Conservation (phyloP, 1,140 invertebrate species). For the Musca vetustissima region DNA sequence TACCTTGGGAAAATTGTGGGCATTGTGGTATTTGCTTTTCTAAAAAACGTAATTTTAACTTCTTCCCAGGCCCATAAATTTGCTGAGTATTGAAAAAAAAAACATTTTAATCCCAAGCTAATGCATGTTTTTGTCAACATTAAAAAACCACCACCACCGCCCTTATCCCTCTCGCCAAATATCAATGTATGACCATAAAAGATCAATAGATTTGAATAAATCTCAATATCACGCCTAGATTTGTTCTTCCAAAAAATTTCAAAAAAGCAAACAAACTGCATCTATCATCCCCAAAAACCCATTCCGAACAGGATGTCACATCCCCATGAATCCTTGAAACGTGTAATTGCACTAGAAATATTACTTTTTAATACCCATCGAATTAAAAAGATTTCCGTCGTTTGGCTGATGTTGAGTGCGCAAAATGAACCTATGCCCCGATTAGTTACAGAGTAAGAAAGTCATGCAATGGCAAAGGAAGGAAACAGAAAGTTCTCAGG, state of each 20-base stretch:
- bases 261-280: background rate
- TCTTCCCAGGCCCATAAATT: constrained; percentile 7
- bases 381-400: background rate
- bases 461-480: background rate
- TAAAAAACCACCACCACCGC: too few relatives aligned
- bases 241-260: background rate
- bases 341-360: constrained; percentile 15
- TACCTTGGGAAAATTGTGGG: constrained; percentile 12
- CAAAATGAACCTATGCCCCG: constrained; percentile 16
- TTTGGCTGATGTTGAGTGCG: background rate
- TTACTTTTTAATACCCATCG: constrained; percentile 18
- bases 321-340: constrained; percentile 12
- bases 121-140: background rate
- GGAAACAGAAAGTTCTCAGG: background rate
- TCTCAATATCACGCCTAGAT: constrained; percentile 6
- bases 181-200: constrained; percentile 3
- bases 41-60: background rate
- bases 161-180: too few relatives aligned
- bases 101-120: constrained; percentile 3
- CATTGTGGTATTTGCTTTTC: background rate
- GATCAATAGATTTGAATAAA: constrained; percentile 5
- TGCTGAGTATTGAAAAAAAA: background rate
- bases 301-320: background rate
- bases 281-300: too few relatives aligned
- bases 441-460: constrained; percentile 16